These are phyloP conservation scores for Aurelia coerulea DNA, from an alignment of 30 jellyfish, hydroid and myxozoan species.

Conservation along the genomic window DNA sequence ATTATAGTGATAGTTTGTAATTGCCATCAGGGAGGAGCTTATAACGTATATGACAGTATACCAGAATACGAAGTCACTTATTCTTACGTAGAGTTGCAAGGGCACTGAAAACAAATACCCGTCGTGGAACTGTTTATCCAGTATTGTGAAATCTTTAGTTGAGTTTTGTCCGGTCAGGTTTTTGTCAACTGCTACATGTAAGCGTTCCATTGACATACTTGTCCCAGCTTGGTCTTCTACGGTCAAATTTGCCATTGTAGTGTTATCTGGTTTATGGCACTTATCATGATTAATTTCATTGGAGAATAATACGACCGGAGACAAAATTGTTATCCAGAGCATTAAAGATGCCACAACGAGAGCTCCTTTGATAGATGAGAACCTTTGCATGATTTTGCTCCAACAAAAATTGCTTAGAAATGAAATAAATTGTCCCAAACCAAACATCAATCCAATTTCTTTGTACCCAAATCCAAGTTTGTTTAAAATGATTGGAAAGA, in stretches of 20 bases:
- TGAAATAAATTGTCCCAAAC: constrained; percentile 1
- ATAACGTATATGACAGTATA: not conserved
- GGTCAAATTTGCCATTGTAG: no score
- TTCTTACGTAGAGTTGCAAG: not conserved
- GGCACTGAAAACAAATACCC: no score
- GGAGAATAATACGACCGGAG: constrained; percentile 8
- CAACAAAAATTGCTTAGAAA: not conserved
- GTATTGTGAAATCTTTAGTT: no score
- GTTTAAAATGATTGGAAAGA: constrained; percentile 11
- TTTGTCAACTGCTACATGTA: no score
- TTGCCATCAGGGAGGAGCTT: not conserved
- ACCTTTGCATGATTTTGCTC: no score
- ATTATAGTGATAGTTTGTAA: not conserved
- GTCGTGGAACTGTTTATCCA: no score
- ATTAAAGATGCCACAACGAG: not conserved
- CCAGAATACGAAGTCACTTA: not conserved
- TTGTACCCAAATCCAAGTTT: not conserved
- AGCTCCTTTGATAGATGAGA: not conserved
- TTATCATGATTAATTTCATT: not conserved
- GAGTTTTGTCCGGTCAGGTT: no score
- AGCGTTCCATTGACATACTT: no score
- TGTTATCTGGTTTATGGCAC: no score
- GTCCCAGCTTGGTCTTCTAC: no score
- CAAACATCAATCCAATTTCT: not conserved
- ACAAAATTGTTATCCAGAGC: not conserved